phyloP scores from a whole-genome alignment of 2,113 vertebrate species.

The Psittacula cyanocephala region DNA sequence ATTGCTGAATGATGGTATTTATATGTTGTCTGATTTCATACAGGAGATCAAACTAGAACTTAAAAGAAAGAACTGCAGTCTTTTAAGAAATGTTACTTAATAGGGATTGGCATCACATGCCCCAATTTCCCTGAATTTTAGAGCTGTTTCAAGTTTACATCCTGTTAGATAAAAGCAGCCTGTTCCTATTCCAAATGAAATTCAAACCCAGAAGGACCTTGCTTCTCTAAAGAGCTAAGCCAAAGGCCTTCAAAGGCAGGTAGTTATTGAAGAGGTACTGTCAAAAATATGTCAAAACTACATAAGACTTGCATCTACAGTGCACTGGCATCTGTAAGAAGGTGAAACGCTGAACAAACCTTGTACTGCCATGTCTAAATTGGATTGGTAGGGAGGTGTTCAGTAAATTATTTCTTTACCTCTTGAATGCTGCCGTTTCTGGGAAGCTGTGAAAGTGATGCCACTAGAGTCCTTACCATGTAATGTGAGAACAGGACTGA shows the following conservation, averaged over 20 bases:
- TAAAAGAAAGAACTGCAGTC: neutral
- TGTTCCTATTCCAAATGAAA: neutral
- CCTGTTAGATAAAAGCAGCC: neutral
- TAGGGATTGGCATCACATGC: neutral
- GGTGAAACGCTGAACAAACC: rapidly evolving
- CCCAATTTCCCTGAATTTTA: neutral
- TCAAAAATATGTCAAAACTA: neutral
- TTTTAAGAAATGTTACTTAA: neutral
- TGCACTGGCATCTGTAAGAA: neutral
- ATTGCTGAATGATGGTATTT: neutral
- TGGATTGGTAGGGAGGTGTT: neutral
- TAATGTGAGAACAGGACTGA: neutral
- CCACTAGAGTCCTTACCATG: rapidly evolving
- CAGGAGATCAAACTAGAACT: neutral
- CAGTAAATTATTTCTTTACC: neutral
- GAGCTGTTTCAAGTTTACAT: neutral
- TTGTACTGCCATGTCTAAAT: neutral
- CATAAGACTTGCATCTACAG: neutral
- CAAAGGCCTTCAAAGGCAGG: neutral
- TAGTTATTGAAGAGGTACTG: neutral
- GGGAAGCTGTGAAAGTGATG: neutral
- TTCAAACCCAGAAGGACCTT: neutral
- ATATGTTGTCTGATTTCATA: neutral
- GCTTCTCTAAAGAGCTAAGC: neutral
- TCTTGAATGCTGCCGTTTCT: neutral